Evolutionary conservation across 2,888 invertebrate species (phyloP).

Genomic region (Ectemnius lituratus): DNA sequence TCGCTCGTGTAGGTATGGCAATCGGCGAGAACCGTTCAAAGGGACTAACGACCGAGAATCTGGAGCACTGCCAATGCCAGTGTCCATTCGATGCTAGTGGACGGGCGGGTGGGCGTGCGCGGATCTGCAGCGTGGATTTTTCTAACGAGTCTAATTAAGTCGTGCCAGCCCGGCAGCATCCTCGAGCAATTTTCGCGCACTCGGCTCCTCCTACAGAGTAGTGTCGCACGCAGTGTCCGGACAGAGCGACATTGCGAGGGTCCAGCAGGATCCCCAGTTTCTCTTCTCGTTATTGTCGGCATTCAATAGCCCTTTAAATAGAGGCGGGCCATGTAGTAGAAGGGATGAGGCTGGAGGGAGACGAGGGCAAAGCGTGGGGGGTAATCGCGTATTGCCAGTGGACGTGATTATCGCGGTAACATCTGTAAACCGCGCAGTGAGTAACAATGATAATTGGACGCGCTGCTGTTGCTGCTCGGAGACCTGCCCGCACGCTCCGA

Average conservation of each 20-base stretch:
- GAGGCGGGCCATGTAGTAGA: conserved; percentile 25
- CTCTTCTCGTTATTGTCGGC: conserved; percentile 56
- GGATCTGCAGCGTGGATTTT: conserved; percentile 48
- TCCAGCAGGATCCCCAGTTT: conserved; percentile 12
- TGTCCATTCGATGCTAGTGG: conserved; percentile 13
- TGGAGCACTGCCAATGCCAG: conserved; percentile 44
- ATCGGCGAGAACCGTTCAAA: conserved; percentile 27
- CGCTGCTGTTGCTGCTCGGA: conserved; percentile 39
- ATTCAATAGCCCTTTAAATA: conserved; percentile 57
- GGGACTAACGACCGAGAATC: conserved; percentile 36
- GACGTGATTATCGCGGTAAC: conserved; percentile 68
- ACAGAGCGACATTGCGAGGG: not conserved
- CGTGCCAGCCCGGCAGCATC: conserved; percentile 18
- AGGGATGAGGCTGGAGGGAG: conserved; percentile 46
- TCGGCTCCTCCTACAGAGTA: not conserved
- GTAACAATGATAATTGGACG: conserved; percentile 70
- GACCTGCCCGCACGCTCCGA: conserved; percentile 22
- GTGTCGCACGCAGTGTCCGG: too few relatives aligned
- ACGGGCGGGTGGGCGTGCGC: not conserved
- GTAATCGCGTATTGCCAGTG: conserved; percentile 45
- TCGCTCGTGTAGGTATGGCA: conserved; percentile 8
- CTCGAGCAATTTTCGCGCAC: not conserved
- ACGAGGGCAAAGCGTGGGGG: too few relatives aligned
- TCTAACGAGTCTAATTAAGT: conserved; percentile 55
- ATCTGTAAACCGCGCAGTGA: conserved; percentile 56